A percentile compares a stretch with the other conserved stretches of the same genome.
Evolutionary conservation across 2,888 invertebrate species (phyloP).

Genomic region (Tuberolachnus salignus): DNA sequence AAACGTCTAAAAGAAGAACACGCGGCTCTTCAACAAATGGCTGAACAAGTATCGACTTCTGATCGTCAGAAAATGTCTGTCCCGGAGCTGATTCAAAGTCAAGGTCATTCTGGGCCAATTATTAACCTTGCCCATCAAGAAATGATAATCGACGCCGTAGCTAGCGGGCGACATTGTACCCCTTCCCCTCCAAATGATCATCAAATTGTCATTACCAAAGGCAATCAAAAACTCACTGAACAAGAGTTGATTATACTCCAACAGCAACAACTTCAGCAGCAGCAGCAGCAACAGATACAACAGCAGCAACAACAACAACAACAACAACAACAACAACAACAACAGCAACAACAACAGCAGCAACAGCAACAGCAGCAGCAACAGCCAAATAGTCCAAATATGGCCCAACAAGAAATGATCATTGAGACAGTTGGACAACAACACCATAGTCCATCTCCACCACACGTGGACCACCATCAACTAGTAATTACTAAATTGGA

Average conservation of each 20-base stretch:
- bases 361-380: conserved; percentile 59
- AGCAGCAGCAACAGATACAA: conserved; percentile 62
- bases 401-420: conserved; percentile 59
- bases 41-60: conserved; percentile 22
- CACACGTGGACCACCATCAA: conserved; percentile 49
- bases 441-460: conserved; percentile 47
- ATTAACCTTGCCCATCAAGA: conserved; percentile 51
- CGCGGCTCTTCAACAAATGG: conserved; percentile 53
- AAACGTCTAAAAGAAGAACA: conserved; percentile 75
- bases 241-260: conserved; percentile 51
- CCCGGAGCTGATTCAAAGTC: conserved; percentile 31
- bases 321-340: conserved; percentile 59
- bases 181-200: conserved; percentile 47
- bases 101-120: conserved; percentile 42
- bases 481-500: conserved; percentile 47
- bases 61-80: conserved; percentile 44
- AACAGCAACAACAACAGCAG: conserved; percentile 60
- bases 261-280: conserved; percentile 34
- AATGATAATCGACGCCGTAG: conserved; percentile 54
- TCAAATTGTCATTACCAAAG: conserved; percentile 49
- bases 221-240: conserved; percentile 48
- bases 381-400: conserved; percentile 56
- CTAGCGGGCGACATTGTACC: conserved; percentile 36
- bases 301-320: conserved; percentile 61
- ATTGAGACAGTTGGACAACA: conserved; percentile 52